Evolutionary conservation across 2,797 vertebrate genomes (phyloP), one percentile per base, ranked within the genome.

Genomic region (Pangasius djambal): DNA sequence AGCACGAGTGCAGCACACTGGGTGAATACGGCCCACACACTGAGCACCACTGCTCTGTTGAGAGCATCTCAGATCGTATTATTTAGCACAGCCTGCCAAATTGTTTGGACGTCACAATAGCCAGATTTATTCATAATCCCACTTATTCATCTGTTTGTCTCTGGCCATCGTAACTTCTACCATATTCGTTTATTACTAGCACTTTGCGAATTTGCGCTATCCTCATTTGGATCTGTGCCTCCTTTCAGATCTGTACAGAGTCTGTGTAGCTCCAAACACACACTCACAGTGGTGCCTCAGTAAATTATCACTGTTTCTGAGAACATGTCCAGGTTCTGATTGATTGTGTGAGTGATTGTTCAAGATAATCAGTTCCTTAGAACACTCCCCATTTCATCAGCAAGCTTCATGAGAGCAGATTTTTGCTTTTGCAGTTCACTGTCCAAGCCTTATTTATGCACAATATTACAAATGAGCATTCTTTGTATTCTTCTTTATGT

Each of bases 171-270:
- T 90, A 92, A 92, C 84, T 84, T 90, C 90, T 69, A 87, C 90
- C 90, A 90, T 90, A 92, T 92, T 92, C 88, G 78, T 90, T 92
- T 92, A 90, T 93, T 92, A 91, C 90, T 78, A 89, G 69, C 88
- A 70, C 77, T 86, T 28, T 81, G n/a, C 77, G 22, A 57, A 15
- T 69, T 48, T 44, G n/a, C 18, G 0, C 61, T 8, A 18, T 22
- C n/a, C 59, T 75, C 18, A 86, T 86, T 86, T 61, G 85, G 3
- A n/a, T 40, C 70, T 18, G 25, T 20, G 57, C 67, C 20, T 28
- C 13, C 48, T 15, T 74, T 72, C 18, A 9, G 25, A 85, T 48
- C 37, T 59, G 81, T 13, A 83, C 2, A 7, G 18, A 22, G n/a
- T 31, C 75, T 31, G 7, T 15, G 34, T 44, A 63, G 22, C 81